Base-by-base conservation (phyloP, 2,888 invertebrate species). In the Callyntrura sp. region DNA sequence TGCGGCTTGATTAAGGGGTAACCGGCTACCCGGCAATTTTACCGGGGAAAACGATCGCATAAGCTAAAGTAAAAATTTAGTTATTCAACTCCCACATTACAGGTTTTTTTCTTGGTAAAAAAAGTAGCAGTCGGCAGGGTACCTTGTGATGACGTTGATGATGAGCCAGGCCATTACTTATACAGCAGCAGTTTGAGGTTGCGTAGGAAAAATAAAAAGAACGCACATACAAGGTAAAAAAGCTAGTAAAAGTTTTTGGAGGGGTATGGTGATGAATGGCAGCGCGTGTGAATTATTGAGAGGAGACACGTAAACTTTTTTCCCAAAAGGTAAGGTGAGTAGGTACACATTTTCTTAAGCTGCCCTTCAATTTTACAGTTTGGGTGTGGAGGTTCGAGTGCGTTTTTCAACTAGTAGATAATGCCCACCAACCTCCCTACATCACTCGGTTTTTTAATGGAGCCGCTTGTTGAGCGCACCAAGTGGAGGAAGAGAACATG, bases 281-380 rank as follows among this genome's bases (percentile, higher is more conserved):
- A 84, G 60, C 25, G 51, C 20, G 9, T 55, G 76, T 88, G 88
- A 88, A 83, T 76, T 88, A 88, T 88, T 88, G 88, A 88, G 83
- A 76, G 76, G 88, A 82, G 48, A 23, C 88, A 88, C 82, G 88
- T 28, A 85, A 85, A 76, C 35, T 60, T 35, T 2, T n/a, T n/a
- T 17, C 0, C 3, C 28, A 28, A 62, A 62, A 23, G n/a, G n/a
- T 57, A 14, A n/a, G n/a, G n/a, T n/a, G n/a, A n/a, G n/a, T n/a
- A n/a, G n/a, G n/a, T 9, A n/a, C n/a, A n/a, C n/a, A n/a, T n/a
- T n/a, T n/a, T n/a, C n/a, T n/a, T 57, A 57, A 4, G 14, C 25
- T 25, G 62, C 62, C 62, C 17, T 62, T n/a, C 25, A 62, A 62
- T 62, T 62, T 62, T 17, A 57, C 25, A 20, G 11, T 23, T 62